Evolutionary conservation across 2,888 invertebrate species (phyloP).

Genomic region (Maniola hyperantus): DNA sequence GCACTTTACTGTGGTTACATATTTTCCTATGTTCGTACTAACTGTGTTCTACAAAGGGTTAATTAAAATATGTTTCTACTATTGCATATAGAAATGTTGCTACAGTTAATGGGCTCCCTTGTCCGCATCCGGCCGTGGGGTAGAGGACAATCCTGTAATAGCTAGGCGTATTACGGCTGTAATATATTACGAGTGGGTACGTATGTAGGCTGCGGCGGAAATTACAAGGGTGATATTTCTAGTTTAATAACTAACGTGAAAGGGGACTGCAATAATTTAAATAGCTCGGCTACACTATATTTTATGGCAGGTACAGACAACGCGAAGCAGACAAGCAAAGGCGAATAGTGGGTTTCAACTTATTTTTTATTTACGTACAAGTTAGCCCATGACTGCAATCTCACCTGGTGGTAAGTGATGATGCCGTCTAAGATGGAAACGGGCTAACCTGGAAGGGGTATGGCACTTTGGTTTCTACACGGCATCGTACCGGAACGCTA

Average conservation of each 20-base stretch:
- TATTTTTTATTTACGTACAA: too few relatives aligned
- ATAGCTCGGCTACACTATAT: background rate
- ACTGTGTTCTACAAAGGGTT: background rate
- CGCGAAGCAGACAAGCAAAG: too few relatives aligned
- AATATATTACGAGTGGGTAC: background rate
- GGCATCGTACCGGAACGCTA: too few relatives aligned
- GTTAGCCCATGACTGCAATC: too few relatives aligned
- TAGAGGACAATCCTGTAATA: constrained; percentile 11
- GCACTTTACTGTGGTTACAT: too few relatives aligned
- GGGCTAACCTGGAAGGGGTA: too few relatives aligned
- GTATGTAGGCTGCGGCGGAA: constrained; percentile 29
- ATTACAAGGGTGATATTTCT: constrained; percentile 34
- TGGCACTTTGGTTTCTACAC: too few relatives aligned
- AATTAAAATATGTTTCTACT: background rate
- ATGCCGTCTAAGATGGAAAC: too few relatives aligned
- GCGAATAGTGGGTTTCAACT: too few relatives aligned
- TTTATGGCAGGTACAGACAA: too few relatives aligned
- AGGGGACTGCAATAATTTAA: constrained; percentile 10
- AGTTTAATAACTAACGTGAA: constrained; percentile 20
- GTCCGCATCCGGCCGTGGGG: background rate
- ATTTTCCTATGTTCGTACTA: too few relatives aligned
- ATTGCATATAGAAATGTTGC: background rate
- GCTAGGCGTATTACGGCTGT: background rate
- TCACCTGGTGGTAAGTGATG: too few relatives aligned
- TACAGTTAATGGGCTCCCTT: constrained; percentile 1